Base-by-base conservation (phyloP, 2,888 invertebrate genomes). In the Trissoscelio sp. region DNA sequence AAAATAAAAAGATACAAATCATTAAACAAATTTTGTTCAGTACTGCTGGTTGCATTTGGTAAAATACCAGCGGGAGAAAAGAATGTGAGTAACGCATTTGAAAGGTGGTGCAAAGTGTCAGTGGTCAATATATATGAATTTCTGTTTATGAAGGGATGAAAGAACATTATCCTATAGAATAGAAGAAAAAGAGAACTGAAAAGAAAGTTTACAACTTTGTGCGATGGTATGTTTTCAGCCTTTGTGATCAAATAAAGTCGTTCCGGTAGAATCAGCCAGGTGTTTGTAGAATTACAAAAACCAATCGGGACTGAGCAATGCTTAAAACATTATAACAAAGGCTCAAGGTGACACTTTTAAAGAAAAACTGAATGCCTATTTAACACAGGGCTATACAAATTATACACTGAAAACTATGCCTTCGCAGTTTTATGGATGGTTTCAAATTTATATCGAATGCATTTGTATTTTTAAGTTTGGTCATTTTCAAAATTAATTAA, bases 141-240 rank as follows among this genome's bases (percentile, higher is more conserved):
- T 85, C 83, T 84, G 84, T 84, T 83, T 85, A 83, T 83, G 84
- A 84, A 86, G 83, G 86, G 85, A 87, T 88, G 85, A 88, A 88
- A 84, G 87, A 82, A 88, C 87, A 88, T 87, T 88, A 87, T 88
- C 83, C 85, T 67, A 75, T 79, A 86, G 84, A 80, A 64, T 55
- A 64, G 74, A 77, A 83, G 44, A 60, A 84, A 87, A 87, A 84
- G 79, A 82, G 73, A 80, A 60, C 83, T 79, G 84, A 84, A 84
- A 86, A 83, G 73, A 85, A 84, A 86, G 85, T 82, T 84, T 85
- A 85, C 84, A 84, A 87, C 85, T 87, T 84, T 85, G 86, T 83
- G 86, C 84, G 83, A 86, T 88, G 87, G 85, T 87, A 88, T 87
- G 88, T 87, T 88, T 87, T 86, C 85, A 82, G 78, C 81, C 81